These are phyloP conservation scores for Vulpes ferrilata DNA, from an alignment of 2,113 vertebrate genomes.

Conservation along the genomic window DNA sequence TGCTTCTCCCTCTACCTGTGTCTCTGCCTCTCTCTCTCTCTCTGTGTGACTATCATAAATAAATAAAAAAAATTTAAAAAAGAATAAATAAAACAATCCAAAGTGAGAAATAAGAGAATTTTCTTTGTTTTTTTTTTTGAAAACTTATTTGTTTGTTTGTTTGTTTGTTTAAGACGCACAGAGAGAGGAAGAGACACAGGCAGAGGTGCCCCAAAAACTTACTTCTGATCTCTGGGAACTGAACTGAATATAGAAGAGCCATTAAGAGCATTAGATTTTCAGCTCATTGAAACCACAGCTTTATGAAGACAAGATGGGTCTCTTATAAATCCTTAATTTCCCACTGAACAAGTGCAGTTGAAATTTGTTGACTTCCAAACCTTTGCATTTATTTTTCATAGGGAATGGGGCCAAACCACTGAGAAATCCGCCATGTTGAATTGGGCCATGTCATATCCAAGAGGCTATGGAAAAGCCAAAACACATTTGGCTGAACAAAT, in stretches of 20 bases:
- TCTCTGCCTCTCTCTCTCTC: no score
- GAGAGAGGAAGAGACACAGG: no score
- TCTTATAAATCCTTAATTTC: slow-evolving; percentile 82
- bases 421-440: neutral
- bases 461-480: neutral
- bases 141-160: neutral
- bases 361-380: slow-evolving; percentile 73
- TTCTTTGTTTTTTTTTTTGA: neutral
- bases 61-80: no score
- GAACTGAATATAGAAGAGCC: neutral
- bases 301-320: slow-evolving; percentile 8
- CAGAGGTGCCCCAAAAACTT: neutral
- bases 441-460: slow-evolving; percentile 50
- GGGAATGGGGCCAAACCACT: neutral
- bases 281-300: slow-evolving; percentile 54
- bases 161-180: no score
- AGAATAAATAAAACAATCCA: neutral
- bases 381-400: slow-evolving; percentile 79
- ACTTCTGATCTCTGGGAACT: neutral
- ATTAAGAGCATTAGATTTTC: neutral
- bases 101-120: neutral
- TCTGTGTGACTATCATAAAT: no score
- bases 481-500: slow-evolving; percentile 71
- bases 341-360: neutral
- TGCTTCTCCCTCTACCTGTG: no score